Conservation (phyloP, 2,797 vertebrate genomes). For the Megaceryle alcyon region DNA sequence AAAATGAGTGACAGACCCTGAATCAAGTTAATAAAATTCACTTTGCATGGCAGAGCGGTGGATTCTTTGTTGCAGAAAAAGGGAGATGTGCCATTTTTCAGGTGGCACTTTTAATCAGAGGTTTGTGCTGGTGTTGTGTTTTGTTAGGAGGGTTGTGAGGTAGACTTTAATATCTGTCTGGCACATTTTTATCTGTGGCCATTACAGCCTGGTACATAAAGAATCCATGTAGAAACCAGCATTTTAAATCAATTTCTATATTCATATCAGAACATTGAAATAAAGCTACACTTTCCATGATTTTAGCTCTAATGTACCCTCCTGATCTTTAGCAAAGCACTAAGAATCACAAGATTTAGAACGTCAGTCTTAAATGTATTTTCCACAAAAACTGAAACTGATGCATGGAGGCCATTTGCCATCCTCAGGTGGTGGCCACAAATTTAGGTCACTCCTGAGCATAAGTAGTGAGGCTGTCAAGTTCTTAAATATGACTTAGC, state of each 20-base stretch:
- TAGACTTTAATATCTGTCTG: neutral
- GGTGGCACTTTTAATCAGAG: neutral
- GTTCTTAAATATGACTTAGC: neutral
- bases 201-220: neutral
- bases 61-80: neutral
- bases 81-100: neutral
- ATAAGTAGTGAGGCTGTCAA: neutral
- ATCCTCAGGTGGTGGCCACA: neutral
- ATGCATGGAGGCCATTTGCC: neutral
- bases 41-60: neutral
- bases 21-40: constrained; percentile 49
- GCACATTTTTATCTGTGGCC: neutral
- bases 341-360: neutral
- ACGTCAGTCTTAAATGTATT: neutral
- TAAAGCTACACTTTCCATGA: neutral
- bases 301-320: neutral
- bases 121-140: neutral
- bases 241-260: neutral
- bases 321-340: neutral
- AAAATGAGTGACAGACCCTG: constrained; percentile 21
- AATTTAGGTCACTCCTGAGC: neutral
- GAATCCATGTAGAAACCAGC: neutral
- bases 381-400: neutral
- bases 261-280: neutral
- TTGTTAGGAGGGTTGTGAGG: neutral